Conservation (phyloP, 2,797 vertebrate species). For the Thalassophryne amazonica region DNA sequence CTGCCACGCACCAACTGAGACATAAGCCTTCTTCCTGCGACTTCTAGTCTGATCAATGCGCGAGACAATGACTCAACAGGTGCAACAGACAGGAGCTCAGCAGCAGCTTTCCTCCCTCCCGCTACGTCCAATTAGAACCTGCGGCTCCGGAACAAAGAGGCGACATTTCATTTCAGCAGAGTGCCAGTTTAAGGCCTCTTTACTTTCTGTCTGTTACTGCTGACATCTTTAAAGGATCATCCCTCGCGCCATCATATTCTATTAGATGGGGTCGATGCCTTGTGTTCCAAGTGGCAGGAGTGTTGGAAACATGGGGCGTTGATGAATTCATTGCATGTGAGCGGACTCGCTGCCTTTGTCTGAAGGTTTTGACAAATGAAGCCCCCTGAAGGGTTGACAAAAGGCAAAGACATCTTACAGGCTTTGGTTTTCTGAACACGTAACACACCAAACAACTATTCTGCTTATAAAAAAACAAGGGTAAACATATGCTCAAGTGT, state of each 20-base stretch:
- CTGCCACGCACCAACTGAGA: conserved; percentile 64
- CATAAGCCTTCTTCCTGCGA: conserved; percentile 63
- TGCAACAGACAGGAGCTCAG: conserved; percentile 76
- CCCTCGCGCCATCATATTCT: conserved; percentile 64
- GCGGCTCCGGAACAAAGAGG: conserved; percentile 69
- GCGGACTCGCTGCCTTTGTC: conserved; percentile 69
- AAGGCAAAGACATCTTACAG: conserved; percentile 67
- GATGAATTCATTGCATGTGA: conserved; percentile 79
- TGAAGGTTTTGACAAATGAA: conserved; percentile 62
- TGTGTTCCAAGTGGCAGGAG: conserved; percentile 68
- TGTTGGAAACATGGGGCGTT: conserved; percentile 74
- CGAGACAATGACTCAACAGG: conserved; percentile 80
- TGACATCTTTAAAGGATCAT: conserved; percentile 74
- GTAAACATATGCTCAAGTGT: no score
- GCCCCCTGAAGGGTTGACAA: conserved; percentile 53
- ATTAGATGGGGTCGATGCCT: conserved; percentile 70
- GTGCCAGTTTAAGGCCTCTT: conserved; percentile 77
- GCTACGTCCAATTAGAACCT: conserved; percentile 75
- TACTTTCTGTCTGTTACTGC: conserved; percentile 74
- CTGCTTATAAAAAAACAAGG: conserved; percentile 14
- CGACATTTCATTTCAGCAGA: conserved; percentile 77
- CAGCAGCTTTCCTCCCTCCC: conserved; percentile 64
- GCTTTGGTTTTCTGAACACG: conserved; percentile 16
- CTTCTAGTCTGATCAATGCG: conserved; percentile 75
- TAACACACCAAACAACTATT: neutral